Base-by-base conservation (phyloP, 2,113 vertebrate species). In the Nasalis larvatus region DNA sequence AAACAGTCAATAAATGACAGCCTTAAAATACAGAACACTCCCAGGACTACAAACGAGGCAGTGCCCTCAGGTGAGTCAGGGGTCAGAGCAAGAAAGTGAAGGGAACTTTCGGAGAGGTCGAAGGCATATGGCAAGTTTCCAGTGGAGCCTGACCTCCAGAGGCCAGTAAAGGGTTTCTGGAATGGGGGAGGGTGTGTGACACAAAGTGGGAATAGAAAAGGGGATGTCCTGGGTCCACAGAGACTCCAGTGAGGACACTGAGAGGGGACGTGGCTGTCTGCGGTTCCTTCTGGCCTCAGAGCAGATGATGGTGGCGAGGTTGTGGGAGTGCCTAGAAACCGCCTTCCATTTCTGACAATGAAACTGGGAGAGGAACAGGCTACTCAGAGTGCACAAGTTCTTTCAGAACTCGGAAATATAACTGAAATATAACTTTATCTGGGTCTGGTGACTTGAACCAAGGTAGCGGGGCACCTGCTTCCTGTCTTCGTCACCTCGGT, bases 141-240 rank as follows among this genome's bases (percentile, higher is more conserved):
- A 30, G 21, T 27, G 35, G 35, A 23, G 35, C n/a, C 4, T 11
- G 14, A 27, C 14, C 10, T 45, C 25, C 11, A 49, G 27, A 54
- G 49, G 12, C 49, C 12, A 13, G 20, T 13, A 13, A 12, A 42
- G 25, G 21, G 45, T 16, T 86, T 69, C 40, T 47, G 58, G 25
- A 20, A 11, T 4, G 8, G 13, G 9, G 66, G n/a, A 69, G 8
- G n/a, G 40, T 8, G 20, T 23, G 40, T 40, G 20, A 42, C 27
- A 21, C 54, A 54, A 81, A 66, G 30, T 21, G 25, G 69, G 47
- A 58, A 23, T 18, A 25, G 56, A 47, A 63, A 76, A 56, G 47
- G 12, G 20, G 23, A 40, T 0, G 0, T 13, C 11, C 18, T 6
- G 14, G n/a, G 54, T 9, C 40, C 47, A 7, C 18, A 18, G 4